Conservation (phyloP, 2,113 vertebrate genomes). For the Ictidomys tridecemlineatus region DNA sequence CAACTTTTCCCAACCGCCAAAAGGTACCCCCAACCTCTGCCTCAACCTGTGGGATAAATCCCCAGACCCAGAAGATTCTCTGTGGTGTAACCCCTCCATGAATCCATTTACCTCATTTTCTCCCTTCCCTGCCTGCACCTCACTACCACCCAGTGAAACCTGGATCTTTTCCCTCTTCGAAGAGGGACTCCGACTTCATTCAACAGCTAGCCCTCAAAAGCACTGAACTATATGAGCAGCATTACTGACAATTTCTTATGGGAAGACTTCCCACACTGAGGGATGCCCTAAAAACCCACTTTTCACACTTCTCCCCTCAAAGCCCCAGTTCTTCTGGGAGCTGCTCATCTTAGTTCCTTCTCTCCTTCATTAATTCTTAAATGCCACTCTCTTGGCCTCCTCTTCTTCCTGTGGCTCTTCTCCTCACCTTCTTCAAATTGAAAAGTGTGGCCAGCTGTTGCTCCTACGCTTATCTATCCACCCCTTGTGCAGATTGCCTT, state of each 20-base stretch:
- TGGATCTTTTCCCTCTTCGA: neutral
- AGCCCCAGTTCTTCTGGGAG: neutral
- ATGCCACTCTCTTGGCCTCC: too few relatives aligned
- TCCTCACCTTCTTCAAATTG: neutral
- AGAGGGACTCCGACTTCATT: neutral
- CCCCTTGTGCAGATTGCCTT: rapidly evolving
- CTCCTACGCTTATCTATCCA: rapidly evolving
- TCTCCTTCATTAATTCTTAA: neutral
- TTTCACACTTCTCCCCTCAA: neutral
- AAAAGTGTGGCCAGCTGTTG: rapidly evolving
- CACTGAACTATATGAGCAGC: neutral
- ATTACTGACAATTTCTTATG: neutral
- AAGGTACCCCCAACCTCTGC: neutral
- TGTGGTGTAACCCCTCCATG: rapidly evolving
- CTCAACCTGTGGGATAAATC: neutral
- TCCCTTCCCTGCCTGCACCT: neutral
- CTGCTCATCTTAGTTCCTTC: neutral
- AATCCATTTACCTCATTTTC: neutral
- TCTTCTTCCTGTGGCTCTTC: neutral
- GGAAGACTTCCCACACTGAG: neutral
- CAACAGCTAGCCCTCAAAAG: neutral
- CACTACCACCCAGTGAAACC: neutral
- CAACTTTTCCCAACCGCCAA: neutral
- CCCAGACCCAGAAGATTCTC: neutral
- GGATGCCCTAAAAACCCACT: neutral